Base-by-base conservation (phyloP, 2,113 vertebrate genomes). In the Suricata suricatta region DNA sequence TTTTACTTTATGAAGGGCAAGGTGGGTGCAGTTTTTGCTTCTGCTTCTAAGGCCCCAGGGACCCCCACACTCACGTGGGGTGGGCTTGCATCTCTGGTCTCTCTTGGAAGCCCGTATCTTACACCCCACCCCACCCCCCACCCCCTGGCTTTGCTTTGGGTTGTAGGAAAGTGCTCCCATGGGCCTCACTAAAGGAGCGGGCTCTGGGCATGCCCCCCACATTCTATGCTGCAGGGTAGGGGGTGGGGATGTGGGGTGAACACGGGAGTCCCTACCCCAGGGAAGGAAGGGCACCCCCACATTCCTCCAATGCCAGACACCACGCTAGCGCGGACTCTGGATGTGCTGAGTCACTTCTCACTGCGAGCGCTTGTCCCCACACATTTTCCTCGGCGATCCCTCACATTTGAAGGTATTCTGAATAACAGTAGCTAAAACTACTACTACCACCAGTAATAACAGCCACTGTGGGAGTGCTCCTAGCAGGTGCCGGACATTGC, bases 201-300 rank as follows among this genome's bases (percentile, higher is more conserved):
- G 41, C 47, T 60, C 57, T 14, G 14, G 25, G 44, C 88, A n/a
- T 3, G 14, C 2, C 14, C 7, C 35, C 25, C 5, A 0, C 7
- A 21, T 5, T 31, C 31, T 31, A 1, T 0, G 0, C 44, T 29
- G 31, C 44, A 7, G 2, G 33, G 71, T 5, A 4, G n/a, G 31
- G 63, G 29, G 4, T 11, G 5, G 33, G 19, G 12, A 0, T 5
- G 14, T 5, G 23, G 12, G 33, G 63, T 90, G 94, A 83, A 69
- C 1, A 76, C 84, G 88, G 96, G 90, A 57, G 54, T 57, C 54
- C 19, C 54, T 57, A 57, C 54, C 54, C 54, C 19, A 57, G 54
- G 7, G 54, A 17, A 64, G 60, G 71, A 4, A 27, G 6, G 11
- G 2, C 12, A 12, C 11, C 5, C 41, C 11, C 17, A 23, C 47